Evolutionary conservation across 2,888 invertebrate genomes (phyloP).

Genomic region (Azorinus chamasolen): DNA sequence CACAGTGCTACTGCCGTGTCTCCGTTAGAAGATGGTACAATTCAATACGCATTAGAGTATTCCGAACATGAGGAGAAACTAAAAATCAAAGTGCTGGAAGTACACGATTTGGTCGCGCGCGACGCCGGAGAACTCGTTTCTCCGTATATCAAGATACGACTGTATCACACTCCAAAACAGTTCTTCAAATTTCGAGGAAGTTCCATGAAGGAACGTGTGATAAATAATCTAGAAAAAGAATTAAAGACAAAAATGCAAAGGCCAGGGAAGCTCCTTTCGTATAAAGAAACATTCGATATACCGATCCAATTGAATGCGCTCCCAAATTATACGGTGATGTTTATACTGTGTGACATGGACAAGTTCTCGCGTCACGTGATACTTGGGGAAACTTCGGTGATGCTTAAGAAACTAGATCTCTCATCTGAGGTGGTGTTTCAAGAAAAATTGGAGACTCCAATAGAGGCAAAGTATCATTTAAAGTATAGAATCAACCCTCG

Average conservation of each 20-base stretch:
- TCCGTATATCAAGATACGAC: slow-evolving; percentile 77
- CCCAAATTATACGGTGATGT: slow-evolving; percentile 65
- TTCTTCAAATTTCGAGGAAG: slow-evolving; percentile 71
- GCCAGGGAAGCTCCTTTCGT: slow-evolving; percentile 69
- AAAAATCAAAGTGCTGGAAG: slow-evolving; percentile 69
- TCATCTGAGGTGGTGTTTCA: slow-evolving; percentile 60
- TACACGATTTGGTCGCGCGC: slow-evolving; percentile 65
- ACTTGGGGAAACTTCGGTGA: slow-evolving; percentile 71
- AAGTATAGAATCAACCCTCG: no score
- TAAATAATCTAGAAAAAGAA: slow-evolving; percentile 78
- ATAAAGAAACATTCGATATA: slow-evolving; percentile 74
- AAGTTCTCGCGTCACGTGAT: slow-evolving; percentile 77
- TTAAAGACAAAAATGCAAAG: slow-evolving; percentile 78
- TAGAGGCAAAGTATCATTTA: slow-evolving; percentile 68
- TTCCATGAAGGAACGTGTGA: slow-evolving; percentile 63
- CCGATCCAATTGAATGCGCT: slow-evolving; percentile 63
- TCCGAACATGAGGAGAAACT: slow-evolving; percentile 68
- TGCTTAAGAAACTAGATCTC: slow-evolving; percentile 63
- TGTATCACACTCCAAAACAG: slow-evolving; percentile 76
- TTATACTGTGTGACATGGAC: slow-evolving; percentile 80
- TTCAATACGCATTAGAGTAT: slow-evolving; percentile 71
- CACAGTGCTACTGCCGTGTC: not conserved
- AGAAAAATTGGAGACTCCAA: slow-evolving; percentile 65
- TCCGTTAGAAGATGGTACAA: slow-evolving; percentile 53
- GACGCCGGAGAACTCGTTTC: slow-evolving; percentile 67